phyloP scores from a whole-genome alignment of 2,888 invertebrate genomes.

The Druceiella hillmani region DNA sequence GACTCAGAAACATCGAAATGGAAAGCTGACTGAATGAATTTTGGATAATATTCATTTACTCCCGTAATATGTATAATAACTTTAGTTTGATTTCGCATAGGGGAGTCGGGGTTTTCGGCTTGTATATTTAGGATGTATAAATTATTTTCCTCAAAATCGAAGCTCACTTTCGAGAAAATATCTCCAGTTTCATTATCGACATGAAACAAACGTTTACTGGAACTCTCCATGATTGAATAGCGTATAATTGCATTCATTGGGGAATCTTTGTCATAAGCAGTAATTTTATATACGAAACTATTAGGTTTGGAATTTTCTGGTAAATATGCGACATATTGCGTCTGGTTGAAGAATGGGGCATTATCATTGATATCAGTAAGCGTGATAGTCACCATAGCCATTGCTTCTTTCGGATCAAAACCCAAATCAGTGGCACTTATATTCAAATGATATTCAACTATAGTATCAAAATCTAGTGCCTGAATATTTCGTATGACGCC shows the following conservation, averaged over 20 bases:
- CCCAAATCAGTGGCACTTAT: conserved; percentile 85
- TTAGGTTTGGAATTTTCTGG: conserved; percentile 77
- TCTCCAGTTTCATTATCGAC: conserved; percentile 74
- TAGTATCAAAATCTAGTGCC: conserved; percentile 79
- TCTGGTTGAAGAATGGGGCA: conserved; percentile 78
- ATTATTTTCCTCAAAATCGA: conserved; percentile 83
- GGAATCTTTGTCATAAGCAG: conserved; percentile 81
- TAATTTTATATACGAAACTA: conserved; percentile 67
- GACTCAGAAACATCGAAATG: conserved; percentile 92
- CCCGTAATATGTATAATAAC: conserved; percentile 75
- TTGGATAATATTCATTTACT: conserved; percentile 84
- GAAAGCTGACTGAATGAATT: conserved; percentile 83
- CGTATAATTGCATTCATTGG: conserved; percentile 81
- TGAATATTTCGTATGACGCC: conserved; percentile 78
- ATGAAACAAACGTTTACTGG: conserved; percentile 66
- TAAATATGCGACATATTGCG: conserved; percentile 69
- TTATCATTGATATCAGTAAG: conserved; percentile 93
- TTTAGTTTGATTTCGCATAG: conserved; percentile 69
- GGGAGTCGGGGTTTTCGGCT: conserved; percentile 83
- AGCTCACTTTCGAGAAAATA: conserved; percentile 67
- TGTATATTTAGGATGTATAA: conserved; percentile 69
- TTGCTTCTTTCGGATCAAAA: conserved; percentile 69
- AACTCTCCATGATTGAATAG: conserved; percentile 75
- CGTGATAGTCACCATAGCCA: conserved; percentile 77
- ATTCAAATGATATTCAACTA: conserved; percentile 79